Base-by-base conservation (phyloP, 2,113 vertebrate species). In the Aix galericulata region DNA sequence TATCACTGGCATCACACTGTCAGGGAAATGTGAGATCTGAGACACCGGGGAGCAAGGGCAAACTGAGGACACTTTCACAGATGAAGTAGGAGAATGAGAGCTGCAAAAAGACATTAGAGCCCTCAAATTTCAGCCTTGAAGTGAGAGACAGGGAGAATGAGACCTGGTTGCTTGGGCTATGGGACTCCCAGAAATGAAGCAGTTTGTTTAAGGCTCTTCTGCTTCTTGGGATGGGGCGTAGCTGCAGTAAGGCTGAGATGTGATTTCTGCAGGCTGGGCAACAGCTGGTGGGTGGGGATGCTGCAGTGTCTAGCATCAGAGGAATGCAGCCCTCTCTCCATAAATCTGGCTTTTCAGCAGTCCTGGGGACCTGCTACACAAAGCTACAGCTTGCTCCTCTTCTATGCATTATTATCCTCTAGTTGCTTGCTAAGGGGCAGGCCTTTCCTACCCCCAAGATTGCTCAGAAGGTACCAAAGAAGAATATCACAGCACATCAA, bases 281-380 rank as follows among this genome's bases (percentile, higher is more conserved):
- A 11, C 90, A 94, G 94, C 94, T 94, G 95, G 9, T 88, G 91
- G 91, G 94, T 93, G 96, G 94, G 86, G 88, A 95, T 81, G 86
- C 89, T 2, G 38, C 91, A 86, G 93, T 3, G 48, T 89, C 73
- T 60, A 44, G 89, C 10, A 0, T 77, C 0, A 8, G 90, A 95
- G 91, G 94, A 96, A 92, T 91, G 93, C 91, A 84, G 58, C 42
- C 78, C 34, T 93, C 52, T 44, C 82, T 42, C 83, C 83, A 78
- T 56, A 84, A 81, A 89, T 88, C 92, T 75, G 80, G 73, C 88
- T 91, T 58, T 84, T 63, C 76, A 63, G 73, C 88, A 71, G 60
- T 46, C 50, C 73, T 56, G 80, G 91, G 1, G 1, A 48, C 92
- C 77, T 55, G 76, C 92, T 91, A 93, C 50, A 89, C 86, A 59